These are phyloP conservation scores for Ariopsis seemanni DNA, from an alignment of 2,113 vertebrate genomes.

Conservation along the genomic window DNA sequence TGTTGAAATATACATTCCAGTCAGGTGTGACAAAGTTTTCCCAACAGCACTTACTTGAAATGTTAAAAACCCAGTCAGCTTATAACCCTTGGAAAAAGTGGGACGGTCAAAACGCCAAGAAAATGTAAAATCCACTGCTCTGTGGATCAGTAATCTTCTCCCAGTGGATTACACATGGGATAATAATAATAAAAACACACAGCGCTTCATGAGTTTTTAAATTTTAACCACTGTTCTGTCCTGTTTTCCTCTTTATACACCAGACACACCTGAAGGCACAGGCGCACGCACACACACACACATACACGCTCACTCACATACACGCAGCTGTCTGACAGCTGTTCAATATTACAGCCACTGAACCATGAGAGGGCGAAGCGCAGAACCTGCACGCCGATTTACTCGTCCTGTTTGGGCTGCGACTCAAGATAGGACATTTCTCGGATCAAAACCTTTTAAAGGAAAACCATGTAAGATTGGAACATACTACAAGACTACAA, in stretches of 20 bases:
- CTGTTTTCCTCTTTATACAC: neutral
- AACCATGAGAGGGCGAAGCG: neutral
- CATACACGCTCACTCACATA: constrained; percentile 10
- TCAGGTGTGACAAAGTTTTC: neutral
- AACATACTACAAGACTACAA: neutral
- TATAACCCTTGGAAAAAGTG: neutral
- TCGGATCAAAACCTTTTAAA: constrained; percentile 10
- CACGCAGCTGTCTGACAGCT: constrained; percentile 12
- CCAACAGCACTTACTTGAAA: neutral
- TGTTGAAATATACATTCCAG: neutral
- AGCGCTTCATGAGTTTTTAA: neutral
- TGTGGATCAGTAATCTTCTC: neutral
- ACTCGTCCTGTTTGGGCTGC: neutral
- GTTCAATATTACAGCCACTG: constrained; percentile 19
- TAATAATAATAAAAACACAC: neutral
- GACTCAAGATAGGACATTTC: constrained; percentile 6
- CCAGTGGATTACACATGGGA: neutral
- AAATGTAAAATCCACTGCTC: neutral
- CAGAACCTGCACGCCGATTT: constrained; percentile 21
- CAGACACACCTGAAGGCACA: neutral
- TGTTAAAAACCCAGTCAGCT: neutral
- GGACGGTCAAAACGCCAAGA: neutral
- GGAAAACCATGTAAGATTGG: neutral
- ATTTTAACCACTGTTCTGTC: neutral
- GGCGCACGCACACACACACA: neutral